Base-by-base conservation (phyloP, 2,113 vertebrate genomes). In the Tautogolabrus adspersus region DNA sequence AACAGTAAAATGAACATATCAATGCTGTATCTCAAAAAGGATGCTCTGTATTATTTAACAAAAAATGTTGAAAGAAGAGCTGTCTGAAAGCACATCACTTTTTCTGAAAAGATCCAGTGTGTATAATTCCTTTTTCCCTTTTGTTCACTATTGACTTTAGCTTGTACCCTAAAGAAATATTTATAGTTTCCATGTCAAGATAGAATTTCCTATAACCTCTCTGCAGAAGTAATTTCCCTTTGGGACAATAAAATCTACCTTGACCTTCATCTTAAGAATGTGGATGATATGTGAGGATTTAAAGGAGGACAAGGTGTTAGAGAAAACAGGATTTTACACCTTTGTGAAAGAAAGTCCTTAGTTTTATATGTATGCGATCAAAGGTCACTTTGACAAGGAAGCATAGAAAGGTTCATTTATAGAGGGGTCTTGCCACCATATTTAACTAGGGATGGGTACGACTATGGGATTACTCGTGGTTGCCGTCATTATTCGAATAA, bases 211-310 rank as follows among this genome's bases (percentile, higher is more conserved):
- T 65, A 64, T 72, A 85, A 65, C 69, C 63, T 65, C 57, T 34
- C 67, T 52, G 38, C 68, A 71, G 49, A 75, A 69, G 71, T 80
- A 75, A 83, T 87, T 87, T 87, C 68, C 81, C 77, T 84, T 72
- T 75, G 67, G 86, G 81, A 88, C 81, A 84, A 84, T 88, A 86
- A 84, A 83, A 73, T 61, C 44, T 79, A 75, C 64, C 68, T 88
- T 80, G 72, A 82, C 72, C 83, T 72, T 80, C 66, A 80, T 80
- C 42, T 78, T 34, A 66, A 80, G 62, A 75, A 66, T 72, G 75
- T 79, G 76, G 46, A 71, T 46, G 56, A 64, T 57, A 0, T 0
- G 6, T 30, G 26, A 6, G 26, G 51, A 59, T 42, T 34, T 56
- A 54, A 69, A 44, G 51, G 61, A 47, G 40, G 49, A 65, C 47